Evolutionary conservation across 2,797 vertebrate genomes (phyloP), one percentile per base, ranked within the genome.

Genomic region (Mormyrops attenuatus): DNA sequence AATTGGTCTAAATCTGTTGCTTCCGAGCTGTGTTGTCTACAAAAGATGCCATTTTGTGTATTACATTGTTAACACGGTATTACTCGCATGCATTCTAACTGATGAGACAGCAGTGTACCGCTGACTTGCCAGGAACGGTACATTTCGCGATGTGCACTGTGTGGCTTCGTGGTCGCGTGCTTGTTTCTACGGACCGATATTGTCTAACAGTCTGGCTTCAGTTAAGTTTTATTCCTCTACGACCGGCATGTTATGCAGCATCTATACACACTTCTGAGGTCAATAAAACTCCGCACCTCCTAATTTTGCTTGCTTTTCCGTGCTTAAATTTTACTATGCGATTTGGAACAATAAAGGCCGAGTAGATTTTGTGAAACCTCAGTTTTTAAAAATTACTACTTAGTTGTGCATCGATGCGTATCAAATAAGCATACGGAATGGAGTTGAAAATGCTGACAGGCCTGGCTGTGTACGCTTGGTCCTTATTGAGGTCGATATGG

Each of bases 41-140:
- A 89, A 92, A 94, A 93, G 93, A 95, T 95, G 93, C 94, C 94
- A 94, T 94, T 95, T 95, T 95, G 94, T 92, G 22, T 92, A 92
- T 90, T 93, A 92, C 93, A 93, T 82, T 82, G 92, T 41, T 26
- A 63, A 20, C 73, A 44, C 20, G 52, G 44, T 63, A 44, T 38
- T 60, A 17, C 49, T 50, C 60, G 9, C 52, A 63, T 63, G 49
- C 34, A 50, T 63, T 91, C 90, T 90, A 92, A 89, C 85, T 88
- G 50, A 88, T 89, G 69, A 77, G n/a, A 88, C 88, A 34, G 34
- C 53, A 34, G n/a, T 89, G 52, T 89, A 57, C 44, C 88, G 30
- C 57, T 49, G n/a, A 82, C 90, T 91, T 91, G 88, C 69, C 77
- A 50, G 20, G 20, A 89, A 87, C 90, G 20, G 86, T 85, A 69